phyloP scores from a whole-genome alignment of 2,113 vertebrate genomes.

The Pogona vitticeps region DNA sequence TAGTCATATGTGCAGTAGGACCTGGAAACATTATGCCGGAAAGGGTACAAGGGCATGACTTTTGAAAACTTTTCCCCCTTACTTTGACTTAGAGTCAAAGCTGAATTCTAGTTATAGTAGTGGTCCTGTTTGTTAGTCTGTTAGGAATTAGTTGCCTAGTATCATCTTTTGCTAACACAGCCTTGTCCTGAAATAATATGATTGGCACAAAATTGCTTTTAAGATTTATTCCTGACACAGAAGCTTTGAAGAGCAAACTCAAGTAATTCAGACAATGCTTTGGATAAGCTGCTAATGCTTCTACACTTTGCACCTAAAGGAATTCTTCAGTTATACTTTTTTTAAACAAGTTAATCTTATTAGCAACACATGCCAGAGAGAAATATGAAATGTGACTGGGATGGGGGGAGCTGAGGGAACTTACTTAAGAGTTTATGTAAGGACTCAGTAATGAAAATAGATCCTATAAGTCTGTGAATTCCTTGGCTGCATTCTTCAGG shows the following conservation, averaged over 20 bases:
- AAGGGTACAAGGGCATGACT: background rate
- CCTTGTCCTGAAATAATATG: constrained; percentile 25
- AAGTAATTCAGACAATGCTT: constrained; percentile 2
- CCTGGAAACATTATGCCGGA: background rate
- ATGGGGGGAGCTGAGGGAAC: constrained; percentile 1
- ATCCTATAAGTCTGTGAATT: background rate
- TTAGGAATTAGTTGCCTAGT: background rate
- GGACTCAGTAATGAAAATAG: constrained; percentile 26
- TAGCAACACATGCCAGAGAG: constrained; percentile 21
- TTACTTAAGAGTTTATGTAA: constrained; percentile 39
- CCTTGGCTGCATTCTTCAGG: background rate
- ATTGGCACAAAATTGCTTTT: constrained; percentile 26
- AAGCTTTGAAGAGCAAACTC: background rate
- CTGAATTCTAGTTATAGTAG: background rate
- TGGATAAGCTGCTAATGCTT: constrained; percentile 4
- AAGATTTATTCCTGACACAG: constrained; percentile 10
- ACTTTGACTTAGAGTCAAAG: background rate
- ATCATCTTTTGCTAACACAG: background rate
- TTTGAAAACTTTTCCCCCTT: background rate
- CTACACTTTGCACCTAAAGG: constrained; percentile 12
- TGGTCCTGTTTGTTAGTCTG: background rate
- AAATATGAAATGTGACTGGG: constrained; percentile 5
- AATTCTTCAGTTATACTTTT: constrained; percentile 10
- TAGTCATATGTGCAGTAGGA: background rate
- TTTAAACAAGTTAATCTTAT: constrained; percentile 22